Base-by-base conservation (phyloP, 2,888 invertebrate species). In the Nasonia oneida region DNA sequence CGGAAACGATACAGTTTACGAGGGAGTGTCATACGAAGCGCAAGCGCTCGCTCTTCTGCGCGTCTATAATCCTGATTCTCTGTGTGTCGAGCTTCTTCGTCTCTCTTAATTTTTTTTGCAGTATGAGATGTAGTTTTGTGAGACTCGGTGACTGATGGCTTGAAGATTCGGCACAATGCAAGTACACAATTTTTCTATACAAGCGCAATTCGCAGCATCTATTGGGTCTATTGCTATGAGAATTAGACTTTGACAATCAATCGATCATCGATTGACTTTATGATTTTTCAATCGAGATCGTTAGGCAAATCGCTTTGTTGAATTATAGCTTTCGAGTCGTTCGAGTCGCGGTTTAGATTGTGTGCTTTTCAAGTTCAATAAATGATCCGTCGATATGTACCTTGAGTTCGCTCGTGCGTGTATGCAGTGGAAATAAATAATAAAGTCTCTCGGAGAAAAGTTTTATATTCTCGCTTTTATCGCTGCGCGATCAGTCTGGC, bases 1-100 rank as follows among this genome's bases (percentile, higher is more conserved):
- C 73, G 50, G 87, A 88, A 89, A 88, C 86, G 82, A 81, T 81
- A 88, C 88, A 90, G 89, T 91, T 90, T 90, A 86, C 88, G 86
- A 88, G 87, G 89, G 90, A 89, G 87, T 88, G 85, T 88, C 88
- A 88, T 85, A 53, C 88, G 80, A 87, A 85, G 85, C 88, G 84
- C 87, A 23, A 70, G 76, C 83, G 81, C 64, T 78, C 39, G 42
- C n/a, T 14, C 39, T 39, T 37, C 57, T 29, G 6, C 12, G 18
- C 78, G 29, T 77, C 42, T 47, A 29, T 47, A 18, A 57, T 79
- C 23, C 14, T 71, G 23, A 37, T 23, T 76, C 57, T 33, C 23
- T 42, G 42, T 8, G 42, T 8, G 42, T 8, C 8, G 42, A 42
- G 42, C 33, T 57, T 18, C 37, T 57, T 33, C 12, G 14, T 37